These are phyloP conservation scores for Phorcus lineatus DNA, from an alignment of 2,888 invertebrate species.

Conservation along the genomic window DNA sequence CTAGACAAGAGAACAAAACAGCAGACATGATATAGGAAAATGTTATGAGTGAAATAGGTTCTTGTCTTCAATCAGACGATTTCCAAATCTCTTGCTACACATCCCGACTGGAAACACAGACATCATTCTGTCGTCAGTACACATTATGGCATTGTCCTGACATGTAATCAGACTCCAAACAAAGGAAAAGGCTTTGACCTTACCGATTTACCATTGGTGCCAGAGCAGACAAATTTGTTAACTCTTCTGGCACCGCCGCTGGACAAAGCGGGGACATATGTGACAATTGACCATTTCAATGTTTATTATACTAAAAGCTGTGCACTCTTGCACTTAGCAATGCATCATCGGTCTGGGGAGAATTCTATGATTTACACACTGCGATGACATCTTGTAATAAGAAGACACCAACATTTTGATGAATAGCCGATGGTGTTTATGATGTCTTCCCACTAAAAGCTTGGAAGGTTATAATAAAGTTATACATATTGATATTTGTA, in stretches of 20 bases:
- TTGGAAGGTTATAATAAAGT: neutral
- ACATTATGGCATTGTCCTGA: neutral
- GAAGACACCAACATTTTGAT: constrained; percentile 3
- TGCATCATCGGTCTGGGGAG: neutral
- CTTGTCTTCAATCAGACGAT: too few species aligned
- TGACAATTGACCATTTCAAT: neutral
- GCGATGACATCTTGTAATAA: constrained; percentile 7
- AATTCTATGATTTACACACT: neutral
- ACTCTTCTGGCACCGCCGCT: neutral
- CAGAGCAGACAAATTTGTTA: neutral
- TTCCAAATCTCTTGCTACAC: too few species aligned
- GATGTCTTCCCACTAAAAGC: constrained; percentile 2
- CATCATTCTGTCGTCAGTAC: neutral
- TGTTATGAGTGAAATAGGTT: too few species aligned
- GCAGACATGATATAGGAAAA: too few species aligned
- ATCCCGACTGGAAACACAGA: too few species aligned
- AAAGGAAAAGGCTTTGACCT: constrained; percentile 2
- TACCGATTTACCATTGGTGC: neutral
- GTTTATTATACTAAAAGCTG: constrained; percentile 11
- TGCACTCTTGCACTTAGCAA: neutral
- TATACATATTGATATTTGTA: neutral
- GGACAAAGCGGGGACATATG: neutral
- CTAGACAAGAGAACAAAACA: too few species aligned
- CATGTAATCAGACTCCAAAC: neutral
- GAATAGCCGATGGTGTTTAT: neutral